Percentiles rank a stretch among this genome's conserved stretches.
phyloP scores from a whole-genome alignment of 1,140 invertebrate species.

The Panagrolaimus sp. region DNA sequence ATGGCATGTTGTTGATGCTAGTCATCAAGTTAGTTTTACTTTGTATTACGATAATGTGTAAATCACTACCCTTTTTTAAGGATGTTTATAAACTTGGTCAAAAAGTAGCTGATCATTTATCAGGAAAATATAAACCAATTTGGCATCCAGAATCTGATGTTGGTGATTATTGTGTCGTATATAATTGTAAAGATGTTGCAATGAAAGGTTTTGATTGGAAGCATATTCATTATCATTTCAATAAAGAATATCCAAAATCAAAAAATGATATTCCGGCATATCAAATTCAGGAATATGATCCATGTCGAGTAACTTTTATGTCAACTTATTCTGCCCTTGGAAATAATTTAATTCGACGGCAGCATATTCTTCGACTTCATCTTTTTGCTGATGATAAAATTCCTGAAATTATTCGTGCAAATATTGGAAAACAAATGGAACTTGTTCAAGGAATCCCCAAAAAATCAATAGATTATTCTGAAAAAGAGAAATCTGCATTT shows the following conservation, averaged over 20 bases:
- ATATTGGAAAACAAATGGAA: constrained; percentile 55
- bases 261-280: constrained; percentile 53
- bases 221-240: constrained; percentile 50
- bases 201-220: constrained; percentile 60
- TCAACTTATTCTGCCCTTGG: constrained; percentile 39
- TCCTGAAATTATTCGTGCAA: constrained; percentile 48
- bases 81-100: constrained; percentile 51
- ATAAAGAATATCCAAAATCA: constrained; percentile 51
- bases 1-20: constrained; percentile 58
- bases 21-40: constrained; percentile 43
- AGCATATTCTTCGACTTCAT: constrained; percentile 51
- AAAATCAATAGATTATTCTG: constrained; percentile 56
- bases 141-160: constrained; percentile 59
- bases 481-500: constrained; percentile 48
- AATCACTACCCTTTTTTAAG: constrained; percentile 32
- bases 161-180: constrained; percentile 57
- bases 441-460: constrained; percentile 52
- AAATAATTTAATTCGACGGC: constrained; percentile 36
- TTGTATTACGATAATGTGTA: not conserved
- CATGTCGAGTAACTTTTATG: constrained; percentile 50
- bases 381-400: constrained; percentile 55
- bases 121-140: constrained; percentile 54
- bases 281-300: constrained; percentile 58
- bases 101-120: constrained; percentile 52
- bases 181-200: constrained; percentile 55